Base-by-base conservation (phyloP, 35 echinoderm and acorn worm species). In the Lytechinus pictus region DNA sequence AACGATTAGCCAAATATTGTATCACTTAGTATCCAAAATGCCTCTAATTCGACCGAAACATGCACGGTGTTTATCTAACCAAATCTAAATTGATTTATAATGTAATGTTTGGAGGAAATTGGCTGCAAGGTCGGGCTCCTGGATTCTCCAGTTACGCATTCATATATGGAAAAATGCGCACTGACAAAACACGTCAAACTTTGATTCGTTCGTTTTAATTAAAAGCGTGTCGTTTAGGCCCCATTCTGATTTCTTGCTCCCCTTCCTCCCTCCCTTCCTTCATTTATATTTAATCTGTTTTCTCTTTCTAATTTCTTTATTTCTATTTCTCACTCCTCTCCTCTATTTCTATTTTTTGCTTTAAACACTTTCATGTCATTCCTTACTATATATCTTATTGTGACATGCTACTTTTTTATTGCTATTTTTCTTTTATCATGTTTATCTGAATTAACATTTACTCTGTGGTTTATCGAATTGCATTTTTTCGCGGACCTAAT, bases 1-100 rank as follows among this genome's bases (percentile, higher is more conserved):
- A 79, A 79, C 66, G 66, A 79, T 79, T 79, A 79, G 66, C 66
- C 66, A 90, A 54, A 90, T 52, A 90, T 90, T 90, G 52, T 90
- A 90, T 90, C 88, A 90, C 88, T 90, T 90, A 44, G 88, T 90
- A 90, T 90, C 88, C 88, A 28, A 90, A 90, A 90, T 90, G 88
- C 88, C 52, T 44, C 88, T 90, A 90, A 90, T 90, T 90, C 88
- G 88, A 90, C 88, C 88, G 88, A 90, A 90, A 90, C 88, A 90
- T 52, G 88, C 33, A 90, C 29, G 88, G 28, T 90, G 88, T 90
- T 90, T 90, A 54, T 44, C 29, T 90, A 90, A 90, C 29, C 88
- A 90, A 90, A 90, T 54, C 52, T 54, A 90, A 90, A 90, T 90
- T 90, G 88, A 90, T 90, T 90, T 90, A 90, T 90, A 33, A 90